Percentiles rank a stretch among this genome's conserved stretches.
Conservation (phyloP, 2,113 vertebrate genomes). For the Cyanistes caeruleus region DNA sequence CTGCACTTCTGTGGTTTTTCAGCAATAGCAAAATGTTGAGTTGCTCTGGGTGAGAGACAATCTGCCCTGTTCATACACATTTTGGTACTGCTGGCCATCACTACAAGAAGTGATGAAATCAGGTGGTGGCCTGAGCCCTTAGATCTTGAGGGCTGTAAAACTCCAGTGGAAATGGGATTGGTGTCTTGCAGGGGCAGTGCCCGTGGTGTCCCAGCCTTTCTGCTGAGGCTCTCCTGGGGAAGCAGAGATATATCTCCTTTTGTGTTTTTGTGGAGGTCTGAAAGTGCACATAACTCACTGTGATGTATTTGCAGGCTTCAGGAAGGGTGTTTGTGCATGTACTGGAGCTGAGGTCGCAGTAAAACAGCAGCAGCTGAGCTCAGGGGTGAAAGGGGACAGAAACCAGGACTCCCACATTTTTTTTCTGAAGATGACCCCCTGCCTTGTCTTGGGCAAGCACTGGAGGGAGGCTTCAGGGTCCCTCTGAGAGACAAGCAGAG, state of each 20-base stretch:
- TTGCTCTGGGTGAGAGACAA: not conserved
- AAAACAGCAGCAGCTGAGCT: not conserved
- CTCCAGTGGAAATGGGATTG: not conserved
- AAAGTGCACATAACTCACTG: not conserved
- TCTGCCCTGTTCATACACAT: not conserved
- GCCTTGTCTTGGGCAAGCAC: not conserved
- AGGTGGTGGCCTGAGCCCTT: not conserved
- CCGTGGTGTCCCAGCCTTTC: rapidly evolving
- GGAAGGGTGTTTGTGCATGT: not conserved
- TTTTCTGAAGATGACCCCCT: not conserved
- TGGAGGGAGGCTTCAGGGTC: not conserved
- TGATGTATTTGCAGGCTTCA: not conserved
- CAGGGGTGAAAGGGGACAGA: not conserved
- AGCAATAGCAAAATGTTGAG: not conserved
- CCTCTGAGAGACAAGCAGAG: not conserved
- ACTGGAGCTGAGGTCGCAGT: not conserved
- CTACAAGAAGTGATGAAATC: not conserved
- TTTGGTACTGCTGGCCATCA: not conserved
- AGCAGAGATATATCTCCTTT: not conserved
- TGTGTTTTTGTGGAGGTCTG: not conserved
- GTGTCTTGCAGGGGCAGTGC: not conserved
- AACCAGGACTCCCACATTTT: rapidly evolving
- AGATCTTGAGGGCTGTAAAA: not conserved
- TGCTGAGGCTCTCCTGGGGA: not conserved
- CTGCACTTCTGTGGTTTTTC: not conserved